Percentiles rank a stretch among this genome's conserved stretches.
Evolutionary conservation across 2,888 invertebrate genomes (phyloP).

Genomic region (Oxytorus armatus): DNA sequence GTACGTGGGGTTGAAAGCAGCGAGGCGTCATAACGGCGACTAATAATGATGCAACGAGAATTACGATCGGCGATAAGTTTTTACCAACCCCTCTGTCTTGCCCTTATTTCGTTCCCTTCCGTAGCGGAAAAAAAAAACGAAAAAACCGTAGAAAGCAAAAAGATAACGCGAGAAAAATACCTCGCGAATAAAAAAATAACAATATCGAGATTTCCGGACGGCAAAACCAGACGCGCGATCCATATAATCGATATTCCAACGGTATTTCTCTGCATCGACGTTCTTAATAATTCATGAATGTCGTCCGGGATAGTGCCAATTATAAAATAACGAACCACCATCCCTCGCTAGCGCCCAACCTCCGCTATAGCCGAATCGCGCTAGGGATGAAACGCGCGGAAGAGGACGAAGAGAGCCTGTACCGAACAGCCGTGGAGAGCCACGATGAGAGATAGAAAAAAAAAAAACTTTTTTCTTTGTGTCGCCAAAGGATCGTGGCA

Average conservation of each 20-base stretch:
- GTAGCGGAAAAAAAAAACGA: constrained; percentile 18
- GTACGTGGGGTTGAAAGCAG: not conserved
- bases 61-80: constrained; percentile 42
- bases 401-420: constrained; percentile 7
- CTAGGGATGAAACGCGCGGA: constrained; percentile 20
- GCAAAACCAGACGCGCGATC: constrained; percentile 31
- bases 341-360: not conserved
- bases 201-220: constrained; percentile 26
- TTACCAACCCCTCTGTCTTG: not conserved
- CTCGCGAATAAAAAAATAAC: constrained; percentile 20
- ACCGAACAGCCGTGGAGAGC: constrained; percentile 25
- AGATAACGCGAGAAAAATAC: constrained; percentile 6
- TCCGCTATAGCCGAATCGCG: constrained; percentile 12
- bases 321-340: constrained; percentile 81
- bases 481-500: constrained; percentile 68
- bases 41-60: constrained; percentile 52
- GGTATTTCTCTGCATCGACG: constrained; percentile 69
- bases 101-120: not conserved
- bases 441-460: constrained; percentile 45
- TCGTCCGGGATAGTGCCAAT: constrained; percentile 81
- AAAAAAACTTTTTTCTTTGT: constrained; percentile 70
- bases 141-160: too few relatives aligned
- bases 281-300: constrained; percentile 81
- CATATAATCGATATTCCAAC: constrained; percentile 75
- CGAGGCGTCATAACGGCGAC: constrained; percentile 45